Percentiles rank a stretch among this genome's conserved stretches.
phyloP scores from a whole-genome alignment of 2,888 invertebrate species.

The Dione juno region DNA sequence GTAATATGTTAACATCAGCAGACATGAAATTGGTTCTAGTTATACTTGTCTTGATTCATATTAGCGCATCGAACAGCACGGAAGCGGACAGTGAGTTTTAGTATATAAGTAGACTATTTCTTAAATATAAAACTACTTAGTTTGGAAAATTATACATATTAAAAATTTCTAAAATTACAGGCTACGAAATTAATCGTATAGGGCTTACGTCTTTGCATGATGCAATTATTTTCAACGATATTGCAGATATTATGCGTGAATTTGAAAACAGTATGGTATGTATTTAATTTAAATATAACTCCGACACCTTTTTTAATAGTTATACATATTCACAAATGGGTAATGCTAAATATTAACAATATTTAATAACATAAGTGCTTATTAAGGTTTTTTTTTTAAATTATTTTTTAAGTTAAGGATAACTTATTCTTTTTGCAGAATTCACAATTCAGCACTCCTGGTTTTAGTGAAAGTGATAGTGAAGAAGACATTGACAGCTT shows the following conservation, averaged over 20 bases:
- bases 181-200: slow-evolving; percentile 62
- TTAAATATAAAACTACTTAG: background rate
- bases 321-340: too few relatives aligned
- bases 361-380: too few relatives aligned
- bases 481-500: slow-evolving; percentile 72
- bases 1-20: slow-evolving; percentile 1
- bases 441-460: slow-evolving; percentile 55
- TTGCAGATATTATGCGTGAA: slow-evolving; percentile 73
- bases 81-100: slow-evolving; percentile 66
- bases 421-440: slow-evolving; percentile 56
- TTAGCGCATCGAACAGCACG: slow-evolving; percentile 54
- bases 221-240: slow-evolving; percentile 71
- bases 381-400: too few relatives aligned
- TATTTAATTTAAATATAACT: too few relatives aligned
- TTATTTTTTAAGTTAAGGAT: too few relatives aligned
- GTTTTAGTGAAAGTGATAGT: slow-evolving; percentile 66
- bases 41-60: slow-evolving; percentile 48
- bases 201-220: slow-evolving; percentile 69
- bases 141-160: background rate
- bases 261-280: slow-evolving; percentile 68
- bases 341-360: too few relatives aligned
- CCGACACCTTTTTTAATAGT: too few relatives aligned
- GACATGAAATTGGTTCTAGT: slow-evolving; percentile 43
- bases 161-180: slow-evolving; percentile 48
- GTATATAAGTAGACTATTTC: background rate